Evolutionary conservation across 2,797 vertebrate species (phyloP).

Genomic region (Spinus olivaceus): DNA sequence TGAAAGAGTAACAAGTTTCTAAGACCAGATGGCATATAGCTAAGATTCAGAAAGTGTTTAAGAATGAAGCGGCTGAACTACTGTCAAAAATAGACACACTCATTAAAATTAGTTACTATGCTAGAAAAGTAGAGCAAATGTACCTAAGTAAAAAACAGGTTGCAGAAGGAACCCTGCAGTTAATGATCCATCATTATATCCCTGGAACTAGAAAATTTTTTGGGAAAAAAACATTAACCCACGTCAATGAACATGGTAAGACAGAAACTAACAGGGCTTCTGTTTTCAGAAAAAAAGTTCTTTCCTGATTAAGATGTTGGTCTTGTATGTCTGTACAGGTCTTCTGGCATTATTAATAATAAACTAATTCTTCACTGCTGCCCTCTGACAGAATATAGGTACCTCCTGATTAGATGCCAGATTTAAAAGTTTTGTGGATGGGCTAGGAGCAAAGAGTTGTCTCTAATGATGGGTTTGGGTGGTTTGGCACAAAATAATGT

Average conservation of each 20-base stretch:
- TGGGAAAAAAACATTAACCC: background rate
- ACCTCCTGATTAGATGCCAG: background rate
- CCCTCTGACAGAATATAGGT: background rate
- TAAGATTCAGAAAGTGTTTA: constrained; percentile 46
- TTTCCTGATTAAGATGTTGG: background rate
- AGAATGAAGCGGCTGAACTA: constrained; percentile 54
- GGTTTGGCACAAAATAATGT: background rate
- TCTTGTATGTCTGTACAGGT: background rate
- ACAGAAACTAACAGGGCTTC: background rate
- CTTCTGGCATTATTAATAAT: background rate
- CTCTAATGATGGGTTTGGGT: background rate
- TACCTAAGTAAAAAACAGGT: constrained; percentile 32
- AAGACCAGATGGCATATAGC: constrained; percentile 47
- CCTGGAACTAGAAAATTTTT: background rate
- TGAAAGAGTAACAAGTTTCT: constrained; percentile 50
- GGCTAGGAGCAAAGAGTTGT: background rate
- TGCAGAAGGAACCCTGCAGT: background rate
- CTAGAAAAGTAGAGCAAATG: constrained; percentile 46
- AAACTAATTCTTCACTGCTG: background rate
- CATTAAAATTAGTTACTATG: constrained; percentile 59
- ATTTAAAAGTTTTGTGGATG: background rate
- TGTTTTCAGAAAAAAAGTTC: background rate
- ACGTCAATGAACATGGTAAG: background rate
- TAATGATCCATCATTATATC: background rate
- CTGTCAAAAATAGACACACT: constrained; percentile 32